Percentiles rank a stretch among this genome's conserved stretches.
phyloP scores from a whole-genome alignment of 2,888 invertebrate genomes.

The Pyrrhia umbra region DNA sequence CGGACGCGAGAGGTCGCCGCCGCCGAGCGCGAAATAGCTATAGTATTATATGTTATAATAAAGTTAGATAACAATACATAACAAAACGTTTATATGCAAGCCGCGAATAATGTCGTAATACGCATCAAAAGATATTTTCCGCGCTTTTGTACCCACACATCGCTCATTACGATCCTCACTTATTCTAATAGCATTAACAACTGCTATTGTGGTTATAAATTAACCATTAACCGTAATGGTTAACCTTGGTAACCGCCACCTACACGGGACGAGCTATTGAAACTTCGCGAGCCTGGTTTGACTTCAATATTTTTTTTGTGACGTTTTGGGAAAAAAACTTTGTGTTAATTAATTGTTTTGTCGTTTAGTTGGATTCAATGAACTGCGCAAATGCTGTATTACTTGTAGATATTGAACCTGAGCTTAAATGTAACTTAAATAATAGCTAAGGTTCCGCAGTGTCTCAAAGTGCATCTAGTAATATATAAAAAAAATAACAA shows the following conservation, averaged over 20 bases:
- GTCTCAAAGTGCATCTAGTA: too few relatives aligned
- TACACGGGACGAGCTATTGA: constrained; percentile 28
- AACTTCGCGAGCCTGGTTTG: constrained; percentile 33
- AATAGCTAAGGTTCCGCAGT: too few relatives aligned
- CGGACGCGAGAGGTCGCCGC: too few relatives aligned
- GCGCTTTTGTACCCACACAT: constrained; percentile 39
- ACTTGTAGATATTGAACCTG: too few relatives aligned
- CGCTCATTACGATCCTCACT: constrained; percentile 46
- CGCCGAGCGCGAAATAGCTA: too few relatives aligned
- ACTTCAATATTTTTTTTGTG: constrained; percentile 43
- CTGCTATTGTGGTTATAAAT: constrained; percentile 50
- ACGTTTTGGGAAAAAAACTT: constrained; percentile 19
- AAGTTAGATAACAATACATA: constrained; percentile 28
- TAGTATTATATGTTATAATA: too few relatives aligned
- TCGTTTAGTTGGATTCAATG: constrained; percentile 18
- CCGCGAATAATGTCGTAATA: constrained; percentile 11
- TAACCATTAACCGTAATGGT: constrained; percentile 40
- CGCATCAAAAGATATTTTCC: constrained; percentile 34
- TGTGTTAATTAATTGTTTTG: constrained; percentile 30
- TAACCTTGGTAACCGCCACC: constrained; percentile 43
- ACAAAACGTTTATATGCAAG: constrained; percentile 14
- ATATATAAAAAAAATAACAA: too few relatives aligned
- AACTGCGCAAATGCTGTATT: neutral
- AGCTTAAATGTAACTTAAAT: too few relatives aligned
- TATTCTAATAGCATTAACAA: constrained; percentile 45